A percentile compares a stretch with the other conserved stretches of the same genome.
Evolutionary conservation across 2,888 invertebrate species (phyloP).

Genomic region (Stegophylla sp.): DNA sequence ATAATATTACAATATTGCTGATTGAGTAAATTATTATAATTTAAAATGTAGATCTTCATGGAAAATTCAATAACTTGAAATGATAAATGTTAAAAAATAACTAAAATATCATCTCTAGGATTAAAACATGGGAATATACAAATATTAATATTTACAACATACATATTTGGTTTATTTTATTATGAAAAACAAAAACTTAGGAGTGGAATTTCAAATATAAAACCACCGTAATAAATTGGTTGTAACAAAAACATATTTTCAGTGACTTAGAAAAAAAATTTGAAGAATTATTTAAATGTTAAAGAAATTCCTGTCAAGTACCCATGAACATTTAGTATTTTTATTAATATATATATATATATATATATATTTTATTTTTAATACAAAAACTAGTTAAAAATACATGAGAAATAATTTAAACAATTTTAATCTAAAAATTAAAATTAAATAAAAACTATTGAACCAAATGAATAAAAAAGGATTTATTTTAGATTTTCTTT

Average conservation of each 20-base stretch:
- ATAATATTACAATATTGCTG: too few relatives aligned
- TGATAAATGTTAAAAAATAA: too few relatives aligned
- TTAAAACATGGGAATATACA: conserved; percentile 25
- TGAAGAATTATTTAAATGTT: background rate
- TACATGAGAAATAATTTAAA: conserved; percentile 29
- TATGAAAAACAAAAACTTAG: conserved; percentile 34
- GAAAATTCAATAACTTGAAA: too few relatives aligned
- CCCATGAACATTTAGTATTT: conserved; percentile 31
- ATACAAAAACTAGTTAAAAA: conserved; percentile 30
- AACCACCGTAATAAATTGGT: conserved; percentile 14
- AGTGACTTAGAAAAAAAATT: background rate
- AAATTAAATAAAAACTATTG: conserved; percentile 31
- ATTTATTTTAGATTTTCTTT: conserved; percentile 24
- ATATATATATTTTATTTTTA: background rate
- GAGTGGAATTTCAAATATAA: conserved; percentile 16
- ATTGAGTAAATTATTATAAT: too few relatives aligned
- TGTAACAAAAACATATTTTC: conserved; percentile 33
- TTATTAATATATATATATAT: too few relatives aligned
- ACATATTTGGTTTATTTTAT: conserved; percentile 48
- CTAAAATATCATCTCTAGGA: conserved; percentile 10
- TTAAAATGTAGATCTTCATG: too few relatives aligned
- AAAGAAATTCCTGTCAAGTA: conserved; percentile 22
- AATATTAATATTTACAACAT: conserved; percentile 42
- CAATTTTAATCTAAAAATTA: conserved; percentile 39
- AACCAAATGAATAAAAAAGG: conserved; percentile 20